phyloP scores from a whole-genome alignment of 2,113 vertebrate species.

The Peromyscus leucopus region DNA sequence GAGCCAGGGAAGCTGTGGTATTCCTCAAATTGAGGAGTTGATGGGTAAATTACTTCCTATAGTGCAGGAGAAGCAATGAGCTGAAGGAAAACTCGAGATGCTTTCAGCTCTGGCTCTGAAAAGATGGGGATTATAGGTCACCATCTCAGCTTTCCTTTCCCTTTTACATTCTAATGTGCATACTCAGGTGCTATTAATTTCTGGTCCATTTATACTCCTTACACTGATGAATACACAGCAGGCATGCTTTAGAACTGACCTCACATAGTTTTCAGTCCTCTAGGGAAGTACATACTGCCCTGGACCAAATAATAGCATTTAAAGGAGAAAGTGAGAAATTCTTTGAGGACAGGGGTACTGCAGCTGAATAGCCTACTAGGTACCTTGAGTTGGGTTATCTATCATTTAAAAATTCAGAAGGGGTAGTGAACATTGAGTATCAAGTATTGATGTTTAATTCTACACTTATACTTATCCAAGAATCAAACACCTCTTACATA shows the following conservation, averaged over 20 bases:
- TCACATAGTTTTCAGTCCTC: neutral
- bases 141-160: neutral
- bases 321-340: neutral
- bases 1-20: neutral
- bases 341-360: neutral
- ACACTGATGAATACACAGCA: neutral
- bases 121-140: fast-evolving
- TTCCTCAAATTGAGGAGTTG: neutral
- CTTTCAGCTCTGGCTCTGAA: neutral
- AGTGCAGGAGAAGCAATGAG: neutral
- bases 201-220: neutral
- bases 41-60: neutral
- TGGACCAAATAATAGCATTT: neutral
- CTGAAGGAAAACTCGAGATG: neutral
- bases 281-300: neutral
- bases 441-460: neutral
- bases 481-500: neutral
- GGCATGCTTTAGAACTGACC: neutral
- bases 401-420: neutral
- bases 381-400: neutral
- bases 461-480: neutral
- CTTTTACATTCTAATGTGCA: neutral
- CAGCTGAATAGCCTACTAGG: neutral
- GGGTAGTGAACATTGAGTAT: neutral
- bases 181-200: neutral